A percentile compares a stretch with the other conserved stretches of the same genome.
These are phyloP conservation scores for Musca vetustissima DNA, from an alignment of 1,140 invertebrate genomes.

Conservation along the genomic window DNA sequence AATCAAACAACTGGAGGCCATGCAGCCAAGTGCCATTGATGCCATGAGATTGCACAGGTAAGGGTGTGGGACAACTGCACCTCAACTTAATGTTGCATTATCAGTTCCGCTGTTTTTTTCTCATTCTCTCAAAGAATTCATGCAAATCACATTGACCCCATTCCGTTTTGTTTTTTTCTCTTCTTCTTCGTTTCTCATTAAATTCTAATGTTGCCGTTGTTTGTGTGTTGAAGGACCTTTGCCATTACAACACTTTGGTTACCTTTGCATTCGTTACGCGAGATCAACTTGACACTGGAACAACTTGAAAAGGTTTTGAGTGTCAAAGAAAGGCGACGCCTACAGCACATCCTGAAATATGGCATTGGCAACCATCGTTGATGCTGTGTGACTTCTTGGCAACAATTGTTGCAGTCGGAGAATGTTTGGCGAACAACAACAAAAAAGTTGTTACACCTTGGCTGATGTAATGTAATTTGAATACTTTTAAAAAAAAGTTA, in stretches of 20 bases:
- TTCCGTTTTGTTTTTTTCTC: not conserved
- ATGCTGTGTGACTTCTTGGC: too few relatives aligned
- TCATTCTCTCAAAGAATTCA: not conserved
- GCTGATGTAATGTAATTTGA: too few relatives aligned
- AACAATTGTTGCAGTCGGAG: too few relatives aligned
- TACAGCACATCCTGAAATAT: conserved; percentile 51
- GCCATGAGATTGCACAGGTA: conserved; percentile 53
- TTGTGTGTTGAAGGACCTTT: conserved; percentile 39
- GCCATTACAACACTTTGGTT: conserved; percentile 51
- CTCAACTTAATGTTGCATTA: not conserved
- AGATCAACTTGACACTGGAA: conserved; percentile 51
- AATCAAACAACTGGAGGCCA: conserved; percentile 50
- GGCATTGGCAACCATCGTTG: conserved; percentile 6
- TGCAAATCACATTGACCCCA: not conserved
- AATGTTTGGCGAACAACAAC: too few relatives aligned
- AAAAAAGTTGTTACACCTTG: too few relatives aligned
- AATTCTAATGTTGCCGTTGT: not conserved
- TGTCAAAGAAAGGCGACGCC: conserved; percentile 50
- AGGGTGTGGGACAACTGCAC: not conserved
- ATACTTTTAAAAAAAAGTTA: too few relatives aligned
- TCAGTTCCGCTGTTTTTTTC: not conserved
- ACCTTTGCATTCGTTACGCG: conserved; percentile 49
- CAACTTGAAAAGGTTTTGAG: conserved; percentile 49
- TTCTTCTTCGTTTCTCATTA: not conserved
- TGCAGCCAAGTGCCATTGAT: conserved; percentile 52